These are phyloP conservation scores for Lethenteron camtschaticum DNA, from an alignment of 2,113 vertebrate species.

Conservation along the genomic window DNA sequence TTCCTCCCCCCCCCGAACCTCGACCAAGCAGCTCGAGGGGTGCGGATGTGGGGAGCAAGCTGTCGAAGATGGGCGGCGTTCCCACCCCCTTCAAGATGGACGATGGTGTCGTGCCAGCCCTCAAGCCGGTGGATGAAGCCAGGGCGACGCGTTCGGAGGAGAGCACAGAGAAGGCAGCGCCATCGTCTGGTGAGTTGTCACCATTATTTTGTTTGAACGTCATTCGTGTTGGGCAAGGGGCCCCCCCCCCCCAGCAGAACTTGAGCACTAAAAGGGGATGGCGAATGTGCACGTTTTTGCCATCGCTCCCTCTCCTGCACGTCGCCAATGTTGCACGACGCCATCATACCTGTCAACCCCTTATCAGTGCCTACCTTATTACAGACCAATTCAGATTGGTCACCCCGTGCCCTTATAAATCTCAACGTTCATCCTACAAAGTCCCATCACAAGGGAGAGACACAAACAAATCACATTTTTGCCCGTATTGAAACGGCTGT, in stretches of 20 bases:
- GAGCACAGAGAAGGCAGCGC: slow-evolving; percentile 45
- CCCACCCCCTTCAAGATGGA: slow-evolving; percentile 50
- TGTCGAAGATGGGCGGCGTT: slow-evolving; percentile 41
- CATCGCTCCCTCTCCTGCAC: neutral
- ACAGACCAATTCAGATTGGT: no score
- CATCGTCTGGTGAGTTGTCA: slow-evolving; percentile 50
- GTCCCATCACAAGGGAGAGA: no score
- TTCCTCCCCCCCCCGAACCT: no score
- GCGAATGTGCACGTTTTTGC: neutral
- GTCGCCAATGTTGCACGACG: no score
- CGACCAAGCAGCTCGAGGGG: no score
- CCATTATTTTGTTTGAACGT: neutral
- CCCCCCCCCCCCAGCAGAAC: neutral
- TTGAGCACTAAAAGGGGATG: neutral
- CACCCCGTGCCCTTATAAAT: no score
- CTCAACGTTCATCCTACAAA: no score
- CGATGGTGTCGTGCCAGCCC: slow-evolving; percentile 30
- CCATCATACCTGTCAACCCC: no score
- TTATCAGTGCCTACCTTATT: no score
- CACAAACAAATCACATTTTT: no score
- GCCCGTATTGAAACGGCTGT: no score
- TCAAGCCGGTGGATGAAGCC: slow-evolving; percentile 42
- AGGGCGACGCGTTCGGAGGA: slow-evolving; percentile 26
- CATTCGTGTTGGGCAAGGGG: neutral
- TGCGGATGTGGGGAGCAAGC: slow-evolving; percentile 23